A percentile compares a stretch with the other conserved stretches of the same genome.
Conservation (phyloP, 2,797 vertebrate genomes). For the Tachyglossus aculeatus region DNA sequence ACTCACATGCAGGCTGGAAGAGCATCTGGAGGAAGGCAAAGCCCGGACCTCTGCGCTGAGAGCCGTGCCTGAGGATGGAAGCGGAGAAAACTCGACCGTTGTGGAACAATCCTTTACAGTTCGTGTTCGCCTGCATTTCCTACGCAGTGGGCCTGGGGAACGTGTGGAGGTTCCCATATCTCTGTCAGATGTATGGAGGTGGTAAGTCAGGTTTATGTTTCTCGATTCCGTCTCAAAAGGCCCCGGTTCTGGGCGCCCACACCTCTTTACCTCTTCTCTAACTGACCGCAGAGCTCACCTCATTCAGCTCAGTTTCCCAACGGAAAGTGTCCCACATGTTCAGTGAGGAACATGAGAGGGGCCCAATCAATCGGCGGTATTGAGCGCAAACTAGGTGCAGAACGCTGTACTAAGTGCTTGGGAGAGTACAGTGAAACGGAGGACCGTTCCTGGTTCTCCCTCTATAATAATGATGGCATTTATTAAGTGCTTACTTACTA, state of each 20-base stretch:
- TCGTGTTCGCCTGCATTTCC: constrained; percentile 91
- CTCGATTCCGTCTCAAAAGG: neutral
- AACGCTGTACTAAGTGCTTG: no score
- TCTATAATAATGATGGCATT: no score
- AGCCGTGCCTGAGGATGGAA: constrained; percentile 16
- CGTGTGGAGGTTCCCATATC: constrained; percentile 95
- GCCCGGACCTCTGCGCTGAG: neutral
- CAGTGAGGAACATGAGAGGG: no score
- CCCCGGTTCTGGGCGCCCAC: neutral
- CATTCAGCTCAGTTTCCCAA: no score
- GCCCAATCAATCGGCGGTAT: no score
- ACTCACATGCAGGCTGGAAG: constrained; percentile 40
- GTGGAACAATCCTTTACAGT: constrained; percentile 87
- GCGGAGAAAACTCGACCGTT: constrained; percentile 80
- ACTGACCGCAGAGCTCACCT: no score
- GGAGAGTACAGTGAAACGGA: no score
- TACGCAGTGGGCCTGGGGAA: constrained; percentile 95
- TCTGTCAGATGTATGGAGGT: constrained; percentile 95
- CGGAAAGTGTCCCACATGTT: no score
- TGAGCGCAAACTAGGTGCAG: no score
- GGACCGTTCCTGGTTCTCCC: no score
- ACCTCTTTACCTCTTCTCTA: neutral
- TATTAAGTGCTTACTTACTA: no score
- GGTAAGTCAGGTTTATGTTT: constrained; percentile 78
- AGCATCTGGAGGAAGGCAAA: constrained; percentile 22